phyloP scores from a whole-genome alignment of 2,797 vertebrate genomes.

The Gymnothorax javanicus region DNA sequence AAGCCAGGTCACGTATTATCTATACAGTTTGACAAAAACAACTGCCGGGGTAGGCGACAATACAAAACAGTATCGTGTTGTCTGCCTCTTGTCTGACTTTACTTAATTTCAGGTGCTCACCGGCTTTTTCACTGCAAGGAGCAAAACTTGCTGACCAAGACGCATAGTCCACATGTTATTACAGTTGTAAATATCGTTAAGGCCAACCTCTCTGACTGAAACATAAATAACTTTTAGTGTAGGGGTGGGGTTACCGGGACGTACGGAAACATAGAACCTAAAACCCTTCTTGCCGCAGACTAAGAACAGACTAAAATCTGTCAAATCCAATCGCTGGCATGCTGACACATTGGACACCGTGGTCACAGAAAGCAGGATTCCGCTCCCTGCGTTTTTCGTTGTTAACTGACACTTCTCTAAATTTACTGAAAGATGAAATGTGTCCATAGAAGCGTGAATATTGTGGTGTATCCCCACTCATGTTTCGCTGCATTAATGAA shows the following conservation, averaged over 20 bases:
- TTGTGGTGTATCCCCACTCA: neutral
- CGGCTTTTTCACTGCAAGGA: neutral
- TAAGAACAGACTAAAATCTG: neutral
- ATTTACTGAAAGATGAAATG: neutral
- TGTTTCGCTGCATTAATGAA: neutral
- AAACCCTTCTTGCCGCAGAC: conserved; percentile 28
- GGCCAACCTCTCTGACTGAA: neutral
- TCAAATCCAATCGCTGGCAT: conserved; percentile 11
- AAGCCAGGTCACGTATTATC: neutral
- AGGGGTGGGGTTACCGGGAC: neutral
- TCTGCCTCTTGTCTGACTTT: neutral
- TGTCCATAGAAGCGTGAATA: neutral
- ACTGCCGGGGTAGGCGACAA: neutral
- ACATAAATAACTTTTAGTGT: conserved; percentile 17
- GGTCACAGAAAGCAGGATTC: neutral
- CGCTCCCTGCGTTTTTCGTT: neutral
- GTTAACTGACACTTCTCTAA: neutral
- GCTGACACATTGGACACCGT: neutral
- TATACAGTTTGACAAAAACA: neutral
- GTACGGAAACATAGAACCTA: neutral
- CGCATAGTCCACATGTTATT: neutral
- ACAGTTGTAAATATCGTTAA: neutral
- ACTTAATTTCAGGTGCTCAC: neutral
- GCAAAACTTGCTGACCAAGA: neutral
- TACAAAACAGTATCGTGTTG: too few species aligned